Evolutionary conservation across 2,888 invertebrate genomes (phyloP), one percentile per base, ranked within the genome.

Genomic region (Gonocerus acuteangulatus): DNA sequence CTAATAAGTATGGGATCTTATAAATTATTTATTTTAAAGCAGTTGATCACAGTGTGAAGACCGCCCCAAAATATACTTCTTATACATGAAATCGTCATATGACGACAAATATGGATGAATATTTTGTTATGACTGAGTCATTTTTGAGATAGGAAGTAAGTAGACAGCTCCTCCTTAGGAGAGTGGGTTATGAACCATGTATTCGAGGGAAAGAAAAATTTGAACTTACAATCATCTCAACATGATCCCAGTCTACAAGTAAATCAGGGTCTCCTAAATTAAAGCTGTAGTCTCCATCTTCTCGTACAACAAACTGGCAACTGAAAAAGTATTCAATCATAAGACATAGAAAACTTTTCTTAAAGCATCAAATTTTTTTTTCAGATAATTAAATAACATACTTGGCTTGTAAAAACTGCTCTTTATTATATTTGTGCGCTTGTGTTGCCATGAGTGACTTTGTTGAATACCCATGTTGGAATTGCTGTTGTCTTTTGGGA

Each of bases 371-470:
- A 34, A 23, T 34, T 48, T 16, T 36, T 23, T n/a, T 27, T 7
- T 13, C 13, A 45, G 15, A 27, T 27, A 27, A 27, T 27, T 27
- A 27, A 27, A 27, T 6, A 27, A 72, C 83, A 80, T 78, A 94
- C 93, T 93, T 93, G 62, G 95, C 94, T 77, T 95, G 91, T 65
- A 96, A 77, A 75, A 90, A 96, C 71, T 93, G 87, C 73, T 95
- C 94, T 77, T 94, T 94, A 74, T 89, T 92, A 76, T 90, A 93
- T 72, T 85, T 87, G 70, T 85, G 84, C 62, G 80, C 79, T 63
- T 76, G 76, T 47, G 77, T 76, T 62, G 75, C 74, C 68, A 78
- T 71, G 70, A 66, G 74, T 73, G 65, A 74, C 73, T 71, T 74
- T 62, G 67, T 68, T 51, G 64, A 65, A 66, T 57, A 65, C 62